Base-by-base conservation (phyloP, 23 tunicate species). In the Ciona savignyi region DNA sequence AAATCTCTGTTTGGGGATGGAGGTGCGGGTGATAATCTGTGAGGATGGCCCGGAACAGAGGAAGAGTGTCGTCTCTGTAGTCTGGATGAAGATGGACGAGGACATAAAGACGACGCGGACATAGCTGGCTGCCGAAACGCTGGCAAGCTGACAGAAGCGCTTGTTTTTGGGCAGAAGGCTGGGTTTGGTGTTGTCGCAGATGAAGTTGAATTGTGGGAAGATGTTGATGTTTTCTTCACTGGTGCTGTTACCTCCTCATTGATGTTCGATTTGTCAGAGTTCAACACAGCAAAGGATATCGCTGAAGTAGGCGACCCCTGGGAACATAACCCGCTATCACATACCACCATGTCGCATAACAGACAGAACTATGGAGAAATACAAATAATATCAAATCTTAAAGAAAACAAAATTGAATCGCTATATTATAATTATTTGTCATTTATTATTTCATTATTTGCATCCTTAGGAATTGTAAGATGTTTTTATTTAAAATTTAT, bases 31-130 rank as follows among this genome's bases (percentile, higher is more conserved):
- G 24, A n/a, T n/a, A n/a, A 22, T 33, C 72, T 35, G 31, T 77
- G 81, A 25, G 81, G 56, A 33, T 49, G 73, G 2, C 77, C 87
- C 20, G 87, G 87, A 1, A 74, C 25, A 30, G 87, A 82, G 32
- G 87, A 82, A 15, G 87, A 82, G 51, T 82, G 87, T 30, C 87
- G 75, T 31, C 81, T 80, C 56, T 71, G 76, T 21, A 67, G 62
- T 6, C 63, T 74, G 29, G 66, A 68, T 24, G 75, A 56, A 11
- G 83, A 22, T 30, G 34, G 66, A 27, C 66, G 62, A 9, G 11
- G 15, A 9, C 11, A 42, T 62, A 68, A 64, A 0, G 85, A 74
- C 66, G 81, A 77, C 27, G 89, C 67, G 81, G 97, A 68, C 62
- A 63, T 35, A 30, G 85, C 49, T 30, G 81, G 83, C 35, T 48